Base-by-base conservation (phyloP, 2,888 invertebrate species). In the Chymomyza procnemis region DNA sequence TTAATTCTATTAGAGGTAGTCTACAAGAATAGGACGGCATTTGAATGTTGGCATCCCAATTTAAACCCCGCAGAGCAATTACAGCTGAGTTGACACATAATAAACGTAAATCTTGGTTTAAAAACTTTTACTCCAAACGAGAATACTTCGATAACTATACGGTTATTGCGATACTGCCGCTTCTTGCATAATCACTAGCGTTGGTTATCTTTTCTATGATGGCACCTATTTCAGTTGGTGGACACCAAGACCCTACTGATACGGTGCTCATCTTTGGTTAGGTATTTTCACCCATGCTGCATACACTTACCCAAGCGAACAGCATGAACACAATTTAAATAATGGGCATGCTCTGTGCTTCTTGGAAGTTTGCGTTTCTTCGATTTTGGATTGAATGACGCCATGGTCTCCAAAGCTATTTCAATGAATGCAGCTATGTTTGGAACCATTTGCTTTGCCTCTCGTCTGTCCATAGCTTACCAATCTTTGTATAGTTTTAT, bases 271-370 rank as follows among this genome's bases (percentile, higher is more conserved):
- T 95, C 0, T 95, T 98, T 88, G 97, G 97, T 1, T 97, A 96
- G 87, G 93, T 97, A 63, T 92, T 98, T 68, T 97, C 98, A 0
- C 99, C 99, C 0, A 93, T 99, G 18, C 91, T 98, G 41, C 97
- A 98, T 89, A 99, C 98, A 0, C 92, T 99, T 60, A 99, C 99
- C 0, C 97, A 97, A 89, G 97, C 98, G 0, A 96, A 99, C 2
- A 98, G 98, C 88, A 99, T 99, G 0, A 99, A 99, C 88, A 98
- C 99, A 0, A 98, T 99, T 87, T 98, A 97, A 88, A 97, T 97
- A 1, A 97, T 96, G 93, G n/a, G 94, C 98, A 0, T 94, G 96
- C 19, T 92, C 96, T 14, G 96, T 98, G 94, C 94, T 99, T 92
- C 87, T 96, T 0, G 91, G 96, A 1, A 98, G 99, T 92, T 92